Base-by-base conservation (phyloP, 92 coral and sea anemone species). In the Pocillopora meandrina region DNA sequence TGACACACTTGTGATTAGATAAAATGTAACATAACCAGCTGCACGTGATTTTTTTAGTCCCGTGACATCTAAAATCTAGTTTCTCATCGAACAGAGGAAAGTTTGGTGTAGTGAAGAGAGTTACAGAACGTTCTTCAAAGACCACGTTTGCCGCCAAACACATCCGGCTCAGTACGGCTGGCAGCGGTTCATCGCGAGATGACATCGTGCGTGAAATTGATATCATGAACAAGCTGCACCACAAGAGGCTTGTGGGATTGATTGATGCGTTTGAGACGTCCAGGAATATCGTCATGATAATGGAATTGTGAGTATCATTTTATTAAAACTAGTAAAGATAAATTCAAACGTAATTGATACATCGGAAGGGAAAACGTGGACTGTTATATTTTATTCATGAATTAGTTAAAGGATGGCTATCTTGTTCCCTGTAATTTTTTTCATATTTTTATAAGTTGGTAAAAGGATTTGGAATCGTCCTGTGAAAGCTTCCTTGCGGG, bases 31-130 rank as follows among this genome's bases (percentile, higher is more conserved):
- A 57, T n/a, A 70, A 58, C 15, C 20, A 80, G 15, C 47, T 26
- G 15, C 14, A 47, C 31, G 16, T 21, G 13, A 12, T 33, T 21
- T 1, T 21, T 26, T 67, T 12, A 31, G 12, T 26, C 1, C 31
- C 31, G 31, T 26, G 34, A 65, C 36, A 2, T 26, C 35, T 33
- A 19, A 35, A 13, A 66, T 11, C 16, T 72, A 10, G 72, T 42
- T 64, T 31, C 58, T 70, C 36, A 5, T 42, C 81, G 3, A 75
- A 69, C 69, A 96, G 98, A 64, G 98, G 98, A 12, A 96, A 84
- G 89, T 96, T 94, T 81, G 98, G 98, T 15, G 98, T 96, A 33
- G 98, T 96, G 13, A 96, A 90, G 88, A 89, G 77, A 90, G 98
- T 93, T 1, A 87, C 91, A 31, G 88, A 92, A 12, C 92, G 84